Conservation (phyloP, 2,888 invertebrate genomes). For the Heliconius charithonia region DNA sequence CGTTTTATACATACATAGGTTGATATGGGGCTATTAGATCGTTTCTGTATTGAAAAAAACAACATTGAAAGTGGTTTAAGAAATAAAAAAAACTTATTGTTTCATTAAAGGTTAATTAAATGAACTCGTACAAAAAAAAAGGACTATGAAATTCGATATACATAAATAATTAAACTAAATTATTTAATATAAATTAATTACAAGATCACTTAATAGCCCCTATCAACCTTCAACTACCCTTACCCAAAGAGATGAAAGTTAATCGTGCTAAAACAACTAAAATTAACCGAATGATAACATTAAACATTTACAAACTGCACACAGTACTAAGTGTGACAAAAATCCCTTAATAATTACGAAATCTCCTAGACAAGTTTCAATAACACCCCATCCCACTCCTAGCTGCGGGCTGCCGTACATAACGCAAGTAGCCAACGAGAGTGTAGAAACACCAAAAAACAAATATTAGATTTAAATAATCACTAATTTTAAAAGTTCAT, state of each 20-base stretch:
- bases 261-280: slow-evolving; percentile 5
- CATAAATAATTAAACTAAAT: not conserved
- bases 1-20: slow-evolving; percentile 28
- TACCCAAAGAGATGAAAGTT: slow-evolving; percentile 15
- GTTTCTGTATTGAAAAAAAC: not conserved
- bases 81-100: not conserved
- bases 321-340: slow-evolving; percentile 3
- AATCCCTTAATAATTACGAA: slow-evolving; percentile 2
- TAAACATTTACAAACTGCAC: not conserved
- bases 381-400: slow-evolving; percentile 42
- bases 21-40: slow-evolving; percentile 10
- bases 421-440: slow-evolving; percentile 26
- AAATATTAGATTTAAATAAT: not conserved
- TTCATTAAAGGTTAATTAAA: not conserved
- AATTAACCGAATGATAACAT: not conserved
- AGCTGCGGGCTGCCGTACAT: slow-evolving; percentile 54
- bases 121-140: not conserved
- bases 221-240: not conserved
- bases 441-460: not conserved
- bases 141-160: not conserved
- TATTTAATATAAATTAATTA: not conserved
- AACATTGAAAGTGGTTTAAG: not conserved
- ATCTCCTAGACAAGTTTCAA: slow-evolving; percentile 33
- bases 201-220: slow-evolving; percentile 4
- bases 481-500: not conserved